Conservation (phyloP, 2,888 invertebrate genomes). For the Acronicta leporina region DNA sequence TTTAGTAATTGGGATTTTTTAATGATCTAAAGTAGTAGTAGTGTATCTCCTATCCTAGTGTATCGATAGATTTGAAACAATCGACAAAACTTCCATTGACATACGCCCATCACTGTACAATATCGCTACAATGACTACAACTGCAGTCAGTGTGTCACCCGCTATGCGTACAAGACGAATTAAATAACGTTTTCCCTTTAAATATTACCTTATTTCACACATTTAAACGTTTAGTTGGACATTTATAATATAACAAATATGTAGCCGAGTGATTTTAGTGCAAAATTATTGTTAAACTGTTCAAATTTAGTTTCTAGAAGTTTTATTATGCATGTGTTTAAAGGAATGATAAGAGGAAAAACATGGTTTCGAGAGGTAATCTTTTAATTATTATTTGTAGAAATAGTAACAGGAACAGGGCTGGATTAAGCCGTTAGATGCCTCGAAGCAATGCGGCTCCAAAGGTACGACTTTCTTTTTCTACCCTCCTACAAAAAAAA, state of each 20-base stretch:
- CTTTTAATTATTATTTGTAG: conserved; percentile 21
- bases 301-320: conserved; percentile 30
- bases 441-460: too few species aligned
- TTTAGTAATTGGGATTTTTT: too few species aligned
- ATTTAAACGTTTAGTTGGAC: conserved; percentile 25
- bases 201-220: conserved; percentile 40
- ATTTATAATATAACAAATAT: conserved; percentile 33
- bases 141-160: conserved; percentile 60
- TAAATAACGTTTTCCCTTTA: conserved; percentile 50
- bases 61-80: conserved; percentile 26
- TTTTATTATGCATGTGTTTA: conserved; percentile 68
- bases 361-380: conserved; percentile 82
- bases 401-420: not conserved
- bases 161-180: conserved; percentile 52
- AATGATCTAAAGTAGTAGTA: too few species aligned
- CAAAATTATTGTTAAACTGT: conserved; percentile 16
- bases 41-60: too few species aligned
- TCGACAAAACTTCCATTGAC: conserved; percentile 41
- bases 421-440: too few species aligned
- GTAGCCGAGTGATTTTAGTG: conserved; percentile 30
- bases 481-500: too few species aligned
- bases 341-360: conserved; percentile 73
- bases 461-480: too few species aligned
- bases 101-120: conserved; percentile 48
- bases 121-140: conserved; percentile 54